phyloP scores from a whole-genome alignment of 2,888 invertebrate species.

The Bhutanitis thaidina region DNA sequence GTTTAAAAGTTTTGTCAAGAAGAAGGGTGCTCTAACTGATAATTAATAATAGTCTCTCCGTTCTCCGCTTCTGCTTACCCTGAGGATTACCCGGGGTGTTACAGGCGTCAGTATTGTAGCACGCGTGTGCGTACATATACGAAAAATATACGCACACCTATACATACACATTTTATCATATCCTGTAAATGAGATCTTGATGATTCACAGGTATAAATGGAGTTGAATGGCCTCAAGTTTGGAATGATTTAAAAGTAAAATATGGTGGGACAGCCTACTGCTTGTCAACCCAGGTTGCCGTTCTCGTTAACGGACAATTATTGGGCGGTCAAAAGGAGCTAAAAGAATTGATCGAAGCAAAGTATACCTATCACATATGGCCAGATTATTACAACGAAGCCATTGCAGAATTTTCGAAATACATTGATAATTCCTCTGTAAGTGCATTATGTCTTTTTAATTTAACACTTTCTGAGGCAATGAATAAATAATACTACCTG shows the following conservation, averaged over 20 bases:
- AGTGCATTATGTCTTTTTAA: constrained; percentile 28
- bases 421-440: constrained; percentile 63
- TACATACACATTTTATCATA: too few species aligned
- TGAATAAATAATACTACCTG: too few species aligned
- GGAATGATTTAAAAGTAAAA: constrained; percentile 52
- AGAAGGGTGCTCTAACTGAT: too few species aligned
- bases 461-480: too few species aligned
- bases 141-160: too few species aligned
- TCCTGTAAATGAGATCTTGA: too few species aligned
- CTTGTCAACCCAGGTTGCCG: constrained; percentile 61
- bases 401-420: constrained; percentile 56
- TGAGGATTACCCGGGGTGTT: too few species aligned
- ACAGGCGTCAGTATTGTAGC: too few species aligned
- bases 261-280: constrained; percentile 70
- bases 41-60: too few species aligned
- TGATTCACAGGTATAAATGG: constrained; percentile 45
- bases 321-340: constrained; percentile 77
- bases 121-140: too few species aligned
- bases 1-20: too few species aligned
- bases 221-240: constrained; percentile 61
- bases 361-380: constrained; percentile 60
- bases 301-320: constrained; percentile 68
- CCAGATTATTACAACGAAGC: constrained; percentile 68
- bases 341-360: constrained; percentile 55
- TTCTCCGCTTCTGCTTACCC: too few species aligned